phyloP scores from a whole-genome alignment of 2,797 vertebrate genomes.

The Eulemur rubriventer region DNA sequence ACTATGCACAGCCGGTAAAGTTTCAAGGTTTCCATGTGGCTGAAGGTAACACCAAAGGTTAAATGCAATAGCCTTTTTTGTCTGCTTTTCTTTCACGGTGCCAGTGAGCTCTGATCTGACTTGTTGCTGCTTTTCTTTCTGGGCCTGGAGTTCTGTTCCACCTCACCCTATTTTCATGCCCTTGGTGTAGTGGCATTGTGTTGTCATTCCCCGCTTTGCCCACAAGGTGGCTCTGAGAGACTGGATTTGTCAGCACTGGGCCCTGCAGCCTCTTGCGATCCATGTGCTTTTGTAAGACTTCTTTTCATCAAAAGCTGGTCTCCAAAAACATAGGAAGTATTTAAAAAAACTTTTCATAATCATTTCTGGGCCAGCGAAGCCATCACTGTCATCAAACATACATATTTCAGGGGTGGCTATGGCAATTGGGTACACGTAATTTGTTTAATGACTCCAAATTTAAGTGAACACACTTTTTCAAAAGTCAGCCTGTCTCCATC shows the following conservation, averaged over 20 bases:
- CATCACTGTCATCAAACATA: background rate
- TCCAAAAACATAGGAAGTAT: background rate
- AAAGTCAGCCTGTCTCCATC: background rate
- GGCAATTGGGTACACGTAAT: background rate
- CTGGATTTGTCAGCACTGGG: constrained; percentile 43
- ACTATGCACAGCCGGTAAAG: constrained; percentile 99
- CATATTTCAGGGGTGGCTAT: background rate
- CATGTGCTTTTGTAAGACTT: background rate
- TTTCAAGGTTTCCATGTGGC: constrained; percentile 98
- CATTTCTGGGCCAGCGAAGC: background rate
- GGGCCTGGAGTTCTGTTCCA: background rate
- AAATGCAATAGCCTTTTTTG: constrained; percentile 76
- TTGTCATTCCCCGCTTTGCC: constrained; percentile 76
- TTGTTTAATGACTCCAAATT: constrained; percentile 32
- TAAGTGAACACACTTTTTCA: background rate
- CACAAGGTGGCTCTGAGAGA: constrained; percentile 85
- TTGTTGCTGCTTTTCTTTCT: background rate
- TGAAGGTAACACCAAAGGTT: constrained; percentile 91
- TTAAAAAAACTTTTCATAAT: constrained; percentile 24
- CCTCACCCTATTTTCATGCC: background rate
- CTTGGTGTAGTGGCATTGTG: background rate
- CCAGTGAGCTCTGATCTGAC: background rate
- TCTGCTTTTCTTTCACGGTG: constrained; percentile 64
- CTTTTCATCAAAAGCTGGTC: background rate
- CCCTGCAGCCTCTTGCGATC: background rate